These are phyloP conservation scores for Drepanosiphum platanoidis DNA, from an alignment of 2,888 invertebrate genomes.

Conservation along the genomic window DNA sequence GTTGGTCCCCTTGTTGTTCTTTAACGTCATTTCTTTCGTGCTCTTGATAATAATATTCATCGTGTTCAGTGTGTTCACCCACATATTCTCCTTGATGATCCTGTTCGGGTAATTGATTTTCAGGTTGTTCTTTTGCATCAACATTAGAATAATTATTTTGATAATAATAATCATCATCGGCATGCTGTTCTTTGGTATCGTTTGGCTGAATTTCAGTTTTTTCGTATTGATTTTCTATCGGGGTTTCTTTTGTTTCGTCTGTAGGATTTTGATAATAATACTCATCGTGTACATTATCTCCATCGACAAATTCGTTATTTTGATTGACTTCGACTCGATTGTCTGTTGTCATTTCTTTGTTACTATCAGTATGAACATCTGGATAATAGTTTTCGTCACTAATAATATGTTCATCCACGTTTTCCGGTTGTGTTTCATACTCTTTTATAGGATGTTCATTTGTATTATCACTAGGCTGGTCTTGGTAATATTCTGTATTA, in stretches of 20 bases:
- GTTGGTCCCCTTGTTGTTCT: not conserved
- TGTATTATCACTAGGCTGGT: not conserved
- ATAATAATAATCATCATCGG: slow-evolving; percentile 34
- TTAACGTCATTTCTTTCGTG: not conserved
- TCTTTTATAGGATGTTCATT: not conserved
- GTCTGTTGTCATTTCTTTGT: not conserved
- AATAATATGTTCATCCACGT: not conserved
- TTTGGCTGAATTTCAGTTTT: not conserved
- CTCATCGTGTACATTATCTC: not conserved
- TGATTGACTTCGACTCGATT: not conserved
- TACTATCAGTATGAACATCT: not conserved
- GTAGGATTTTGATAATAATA: slow-evolving; percentile 32
- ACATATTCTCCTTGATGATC: not conserved
- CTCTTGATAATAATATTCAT: slow-evolving; percentile 45
- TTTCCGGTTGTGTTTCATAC: not conserved
- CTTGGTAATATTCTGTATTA: slow-evolving; percentile 4
- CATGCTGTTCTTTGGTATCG: not conserved
- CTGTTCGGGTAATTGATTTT: not conserved
- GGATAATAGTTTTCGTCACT: slow-evolving; percentile 13
- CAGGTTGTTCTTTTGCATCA: not conserved
- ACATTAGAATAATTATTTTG: slow-evolving; percentile 20
- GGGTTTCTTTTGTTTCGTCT: not conserved
- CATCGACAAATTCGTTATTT: not conserved
- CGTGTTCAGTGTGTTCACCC: not conserved
- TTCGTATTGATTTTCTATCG: slow-evolving; percentile 14